A percentile compares a stretch with the other conserved stretches of the same genome.
Conservation (phyloP, 1,140 invertebrate genomes). For the Apolygus lucorum region DNA sequence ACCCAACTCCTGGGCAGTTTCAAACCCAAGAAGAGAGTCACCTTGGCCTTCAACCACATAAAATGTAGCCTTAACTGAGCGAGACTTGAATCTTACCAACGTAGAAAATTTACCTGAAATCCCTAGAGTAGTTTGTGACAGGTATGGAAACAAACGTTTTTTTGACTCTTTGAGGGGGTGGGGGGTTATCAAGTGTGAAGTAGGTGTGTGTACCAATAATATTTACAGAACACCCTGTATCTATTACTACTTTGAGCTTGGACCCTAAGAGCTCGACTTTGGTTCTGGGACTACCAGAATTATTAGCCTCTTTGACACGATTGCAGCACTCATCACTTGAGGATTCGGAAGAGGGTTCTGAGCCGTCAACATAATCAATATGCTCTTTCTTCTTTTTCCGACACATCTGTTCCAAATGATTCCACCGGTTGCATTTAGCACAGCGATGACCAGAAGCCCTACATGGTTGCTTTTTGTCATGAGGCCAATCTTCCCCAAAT, state of each 20-base stretch:
- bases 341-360: not conserved
- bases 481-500: no score
- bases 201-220: not conserved
- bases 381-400: no score
- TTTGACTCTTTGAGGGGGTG: not conserved
- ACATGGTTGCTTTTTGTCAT: no score
- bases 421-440: no score
- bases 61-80: not conserved
- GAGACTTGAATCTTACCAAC: not conserved
- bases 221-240: not conserved
- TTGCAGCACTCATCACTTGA: not conserved
- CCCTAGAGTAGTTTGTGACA: not conserved
- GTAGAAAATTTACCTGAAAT: not conserved
- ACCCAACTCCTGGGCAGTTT: not conserved
- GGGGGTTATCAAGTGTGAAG: not conserved
- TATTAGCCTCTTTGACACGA: not conserved
- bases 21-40: not conserved
- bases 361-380: not conserved
- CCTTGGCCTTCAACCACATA: not conserved
- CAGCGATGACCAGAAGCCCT: no score
- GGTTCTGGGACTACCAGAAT: not conserved
- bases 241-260: not conserved
- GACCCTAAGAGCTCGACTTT: not conserved
- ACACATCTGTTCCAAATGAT: no score
- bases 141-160: not conserved